Base-by-base conservation (phyloP, 2,797 vertebrate species). In the Anguilla obscura region DNA sequence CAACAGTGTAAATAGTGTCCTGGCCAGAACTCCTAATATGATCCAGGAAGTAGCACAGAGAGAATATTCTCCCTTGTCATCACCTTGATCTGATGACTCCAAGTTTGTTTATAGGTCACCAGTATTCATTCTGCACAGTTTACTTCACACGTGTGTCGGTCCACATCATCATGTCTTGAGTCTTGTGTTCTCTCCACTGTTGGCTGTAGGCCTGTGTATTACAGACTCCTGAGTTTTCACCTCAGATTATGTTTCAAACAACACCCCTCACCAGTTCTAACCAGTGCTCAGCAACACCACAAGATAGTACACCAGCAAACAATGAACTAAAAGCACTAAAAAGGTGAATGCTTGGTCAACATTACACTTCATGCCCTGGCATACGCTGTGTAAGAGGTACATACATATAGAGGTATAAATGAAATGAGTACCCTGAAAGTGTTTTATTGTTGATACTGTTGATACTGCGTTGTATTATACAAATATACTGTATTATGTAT, bases 401-500 rank as follows among this genome's bases (percentile, higher is more conserved):
- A 66, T 66, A 27, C 63, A 66, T 27, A 6, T 24, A 69, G 24
- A 27, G 24, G 63, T 69, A 69, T 69, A 69, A 69, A 82, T 82
- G 45, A 82, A 21, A 82, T 50, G 33, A 79, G 45, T 82, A 82
- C 21, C 21, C 79, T 82, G 40, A 48, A 82, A 50, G 18, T 48
- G 21, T 48, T 48, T 24, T 14, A 50, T 82, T 82, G 21, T 50
- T 82, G 14, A 6, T 82, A 82, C 40, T 48, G 9, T 45, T 45
- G 40, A 45, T 82, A 50, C n/a, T 82, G 45, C 33, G n/a, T 45
- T 82, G 79, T 82, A 82, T 82, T 82, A 82, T 82, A 82, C 45
- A 48, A 50, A 7, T n/a, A 79, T 79, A 50, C 45, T n/a, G 21
- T 82, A 48, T 82, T 48, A n/a, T 50, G 45, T 48, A 82, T 79